Evolutionary conservation across 2,888 invertebrate species (phyloP).

Genomic region (Eucera pruinosa): DNA sequence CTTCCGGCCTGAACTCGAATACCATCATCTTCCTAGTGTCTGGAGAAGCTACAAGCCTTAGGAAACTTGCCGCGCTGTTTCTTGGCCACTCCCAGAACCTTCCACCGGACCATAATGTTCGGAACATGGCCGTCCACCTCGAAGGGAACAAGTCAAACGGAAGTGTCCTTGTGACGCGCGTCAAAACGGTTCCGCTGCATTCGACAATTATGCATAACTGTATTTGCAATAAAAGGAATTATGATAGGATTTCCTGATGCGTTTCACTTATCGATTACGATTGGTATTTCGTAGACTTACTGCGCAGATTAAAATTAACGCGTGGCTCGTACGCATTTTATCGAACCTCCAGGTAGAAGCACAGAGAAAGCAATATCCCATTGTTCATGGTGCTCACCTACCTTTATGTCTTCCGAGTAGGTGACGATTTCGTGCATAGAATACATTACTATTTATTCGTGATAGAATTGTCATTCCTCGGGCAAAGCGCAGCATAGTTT

Average conservation of each 20-base stretch:
- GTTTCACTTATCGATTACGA: not conserved
- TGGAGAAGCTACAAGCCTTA: conserved; percentile 37
- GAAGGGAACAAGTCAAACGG: conserved; percentile 45
- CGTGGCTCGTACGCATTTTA: conserved; percentile 36
- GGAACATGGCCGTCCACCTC: conserved; percentile 31
- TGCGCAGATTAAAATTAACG: conserved; percentile 34
- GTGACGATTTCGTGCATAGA: conserved; percentile 52
- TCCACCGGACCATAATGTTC: conserved; percentile 27
- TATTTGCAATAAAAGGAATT: conserved; percentile 16
- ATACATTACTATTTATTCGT: conserved; percentile 46
- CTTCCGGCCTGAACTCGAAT: conserved; percentile 69
- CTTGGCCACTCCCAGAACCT: conserved; percentile 46
- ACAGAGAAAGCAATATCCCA: conserved; percentile 31
- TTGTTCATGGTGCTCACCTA: conserved; percentile 18
- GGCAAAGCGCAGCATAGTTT: conserved; percentile 7
- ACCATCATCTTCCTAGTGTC: conserved; percentile 33
- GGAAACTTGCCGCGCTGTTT: conserved; percentile 20
- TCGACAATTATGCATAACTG: conserved; percentile 30
- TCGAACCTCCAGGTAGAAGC: conserved; percentile 18
- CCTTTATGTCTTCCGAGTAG: conserved; percentile 55
- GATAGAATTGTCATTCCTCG: conserved; percentile 60
- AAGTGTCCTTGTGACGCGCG: conserved; percentile 52
- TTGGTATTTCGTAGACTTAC: conserved; percentile 46
- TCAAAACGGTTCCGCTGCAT: conserved; percentile 18
- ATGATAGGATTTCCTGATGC: not conserved